Base-by-base conservation (phyloP, 1,140 invertebrate species). In the Listronotus bonariensis region DNA sequence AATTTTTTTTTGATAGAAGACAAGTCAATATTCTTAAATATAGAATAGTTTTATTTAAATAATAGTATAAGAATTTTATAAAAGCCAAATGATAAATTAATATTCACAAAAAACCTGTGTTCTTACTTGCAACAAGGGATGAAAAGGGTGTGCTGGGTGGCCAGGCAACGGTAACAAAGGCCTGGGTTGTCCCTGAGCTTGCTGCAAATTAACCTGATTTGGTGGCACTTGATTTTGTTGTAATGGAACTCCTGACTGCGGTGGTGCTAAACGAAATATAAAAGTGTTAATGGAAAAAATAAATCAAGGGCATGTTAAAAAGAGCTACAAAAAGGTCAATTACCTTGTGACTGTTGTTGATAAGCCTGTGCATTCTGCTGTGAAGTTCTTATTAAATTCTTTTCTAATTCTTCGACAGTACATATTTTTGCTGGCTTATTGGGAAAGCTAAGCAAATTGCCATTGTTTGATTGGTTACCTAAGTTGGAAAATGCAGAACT, bases 391-490 rank as follows among this genome's bases (percentile, higher is more conserved):
- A 74, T 67, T 20, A 80, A 75, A 68, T 79, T 83, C 7, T 77
- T 78, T 68, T 85, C 84, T 43, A 85, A 58, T 72, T 85, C 84
- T 75, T 85, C 83, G 11, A 85, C 83, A 7, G 83, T 85, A 61
- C 81, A 80, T 17, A 82, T 81, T 77, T 75, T 76, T 7, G 45
- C 64, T 10, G 69, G 58, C 17, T 58, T 36, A 34, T 14, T 36
- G 38, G 45, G 57, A 43, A 40, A 52, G n/a, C 42, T 26, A 6
- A 43, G 18, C 6, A 53, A 20, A 15, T 46, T 55, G 38, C 26
- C 18, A 20, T 36, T 61, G 7, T 20, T 53, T 48, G 48, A n/a
- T 20, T 65, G 38, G n/a, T 52, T 55, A 17, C 41, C 55, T 32
- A 61, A 42, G 34, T 61, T 53, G 31, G 42, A 40, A 55, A 63